Conservation (phyloP, 2,797 vertebrate genomes). For the Sebastes matsubarae region DNA sequence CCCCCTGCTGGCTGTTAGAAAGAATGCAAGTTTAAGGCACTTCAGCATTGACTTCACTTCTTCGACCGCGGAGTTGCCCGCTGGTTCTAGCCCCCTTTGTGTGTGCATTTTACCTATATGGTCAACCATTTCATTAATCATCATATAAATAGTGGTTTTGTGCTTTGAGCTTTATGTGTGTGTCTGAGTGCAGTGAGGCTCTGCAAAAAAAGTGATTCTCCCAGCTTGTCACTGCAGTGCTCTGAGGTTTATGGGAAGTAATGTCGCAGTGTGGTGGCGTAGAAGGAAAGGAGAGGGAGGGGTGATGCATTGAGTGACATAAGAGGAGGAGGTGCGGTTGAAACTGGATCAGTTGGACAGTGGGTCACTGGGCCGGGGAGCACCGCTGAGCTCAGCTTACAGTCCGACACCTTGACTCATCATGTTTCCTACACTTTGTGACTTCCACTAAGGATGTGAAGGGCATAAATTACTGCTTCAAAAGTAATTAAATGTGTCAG, state of each 20-base stretch:
- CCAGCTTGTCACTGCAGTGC: background rate
- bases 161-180: background rate
- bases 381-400: constrained; percentile 40
- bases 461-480: background rate
- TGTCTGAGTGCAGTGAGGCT: background rate
- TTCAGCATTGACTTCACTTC: too few species aligned
- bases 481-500: background rate
- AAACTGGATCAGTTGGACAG: constrained; percentile 58
- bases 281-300: background rate
- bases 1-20: too few species aligned
- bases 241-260: constrained; percentile 3
- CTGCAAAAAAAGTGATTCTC: background rate
- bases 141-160: background rate
- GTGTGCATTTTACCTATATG: background rate
- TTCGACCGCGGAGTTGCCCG: too few species aligned
- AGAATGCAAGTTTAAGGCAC: too few species aligned
- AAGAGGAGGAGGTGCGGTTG: constrained; percentile 4
- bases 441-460: background rate
- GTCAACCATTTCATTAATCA: background rate
- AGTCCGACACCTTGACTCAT: background rate
- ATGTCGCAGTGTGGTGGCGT: constrained; percentile 12
- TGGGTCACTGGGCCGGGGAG: constrained; percentile 46
- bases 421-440: background rate
- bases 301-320: constrained; percentile 11
- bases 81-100: background rate